phyloP scores from a whole-genome alignment of 2,888 invertebrate species.

The Halocaridina rubra region DNA sequence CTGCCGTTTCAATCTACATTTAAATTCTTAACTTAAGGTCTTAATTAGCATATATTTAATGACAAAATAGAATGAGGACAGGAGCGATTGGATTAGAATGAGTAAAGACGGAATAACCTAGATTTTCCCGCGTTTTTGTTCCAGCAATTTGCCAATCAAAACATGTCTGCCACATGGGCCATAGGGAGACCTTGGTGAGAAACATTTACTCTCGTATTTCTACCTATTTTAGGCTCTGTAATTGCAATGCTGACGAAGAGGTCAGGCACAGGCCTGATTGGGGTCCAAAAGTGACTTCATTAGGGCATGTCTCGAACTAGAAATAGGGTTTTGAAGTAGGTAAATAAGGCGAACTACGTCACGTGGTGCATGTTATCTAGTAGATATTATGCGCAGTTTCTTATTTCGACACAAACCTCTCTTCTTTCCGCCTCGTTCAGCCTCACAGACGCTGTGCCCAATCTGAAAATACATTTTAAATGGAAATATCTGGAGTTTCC shows the following conservation, averaged over 20 bases:
- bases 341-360: slow-evolving; percentile 46
- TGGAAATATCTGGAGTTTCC: too few species aligned
- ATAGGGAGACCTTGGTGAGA: slow-evolving; percentile 36
- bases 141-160: slow-evolving; percentile 57
- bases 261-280: too few species aligned
- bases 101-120: slow-evolving; percentile 56
- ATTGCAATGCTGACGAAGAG: too few species aligned
- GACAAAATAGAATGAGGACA: background rate
- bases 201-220: slow-evolving; percentile 2
- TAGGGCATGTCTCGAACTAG: slow-evolving; percentile 20
- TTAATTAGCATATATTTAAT: background rate
- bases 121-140: slow-evolving; percentile 61
- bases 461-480: too few species aligned
- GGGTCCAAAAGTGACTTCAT: too few species aligned
- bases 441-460: too few species aligned
- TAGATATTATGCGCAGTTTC: slow-evolving; percentile 57
- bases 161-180: slow-evolving; percentile 61
- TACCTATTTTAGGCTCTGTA: too few species aligned
- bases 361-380: slow-evolving; percentile 50
- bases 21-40: background rate
- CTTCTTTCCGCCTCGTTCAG: too few species aligned
- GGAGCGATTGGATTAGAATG: background rate
- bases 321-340: background rate
- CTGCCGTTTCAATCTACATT: background rate
- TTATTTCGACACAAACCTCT: too few species aligned